Percentiles rank a stretch among this genome's conserved stretches.
phyloP scores from a whole-genome alignment of 2,888 invertebrate species.

The Ichneumon xanthorius region DNA sequence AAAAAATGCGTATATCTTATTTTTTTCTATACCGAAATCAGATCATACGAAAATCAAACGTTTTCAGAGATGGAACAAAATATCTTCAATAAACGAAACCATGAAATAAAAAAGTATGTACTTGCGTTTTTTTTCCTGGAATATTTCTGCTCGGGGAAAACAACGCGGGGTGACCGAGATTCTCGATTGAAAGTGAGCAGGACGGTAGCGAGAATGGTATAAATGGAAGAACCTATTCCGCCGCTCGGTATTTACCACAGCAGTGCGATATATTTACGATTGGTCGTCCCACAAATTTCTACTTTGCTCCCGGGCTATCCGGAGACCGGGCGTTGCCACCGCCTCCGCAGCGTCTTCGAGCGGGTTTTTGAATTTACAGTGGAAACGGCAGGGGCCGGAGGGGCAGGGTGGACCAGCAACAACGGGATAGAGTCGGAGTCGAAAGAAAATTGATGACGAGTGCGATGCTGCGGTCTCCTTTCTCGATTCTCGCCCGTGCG shows the following conservation, averaged over 20 bases:
- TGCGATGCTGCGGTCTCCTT: slow-evolving; percentile 57
- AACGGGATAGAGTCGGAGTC: slow-evolving; percentile 44
- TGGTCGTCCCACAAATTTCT: slow-evolving; percentile 61
- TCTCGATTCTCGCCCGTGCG: slow-evolving; percentile 37
- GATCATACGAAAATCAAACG: not conserved
- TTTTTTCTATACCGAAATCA: not conserved
- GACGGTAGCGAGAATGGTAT: not conserved
- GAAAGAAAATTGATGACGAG: slow-evolving; percentile 65
- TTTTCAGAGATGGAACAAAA: not conserved
- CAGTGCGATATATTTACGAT: slow-evolving; percentile 41
- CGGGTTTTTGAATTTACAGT: slow-evolving; percentile 61
- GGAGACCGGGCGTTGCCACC: slow-evolving; percentile 21
- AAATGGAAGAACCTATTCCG: slow-evolving; percentile 47
- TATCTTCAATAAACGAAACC: not conserved
- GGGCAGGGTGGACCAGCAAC: slow-evolving; percentile 15
- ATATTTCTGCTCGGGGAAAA: not conserved
- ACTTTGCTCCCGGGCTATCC: slow-evolving; percentile 30
- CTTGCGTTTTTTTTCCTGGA: not conserved
- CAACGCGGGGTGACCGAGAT: not conserved
- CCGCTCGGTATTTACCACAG: slow-evolving; percentile 43
- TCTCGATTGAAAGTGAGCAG: not conserved
- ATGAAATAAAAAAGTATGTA: not conserved
- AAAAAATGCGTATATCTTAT: not conserved
- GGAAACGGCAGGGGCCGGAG: not conserved
- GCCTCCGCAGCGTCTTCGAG: slow-evolving; percentile 30